A percentile compares a stretch with the other conserved stretches of the same genome.
phyloP scores from a whole-genome alignment of 2,797 vertebrate genomes.

The Lagorchestes hirsutus region DNA sequence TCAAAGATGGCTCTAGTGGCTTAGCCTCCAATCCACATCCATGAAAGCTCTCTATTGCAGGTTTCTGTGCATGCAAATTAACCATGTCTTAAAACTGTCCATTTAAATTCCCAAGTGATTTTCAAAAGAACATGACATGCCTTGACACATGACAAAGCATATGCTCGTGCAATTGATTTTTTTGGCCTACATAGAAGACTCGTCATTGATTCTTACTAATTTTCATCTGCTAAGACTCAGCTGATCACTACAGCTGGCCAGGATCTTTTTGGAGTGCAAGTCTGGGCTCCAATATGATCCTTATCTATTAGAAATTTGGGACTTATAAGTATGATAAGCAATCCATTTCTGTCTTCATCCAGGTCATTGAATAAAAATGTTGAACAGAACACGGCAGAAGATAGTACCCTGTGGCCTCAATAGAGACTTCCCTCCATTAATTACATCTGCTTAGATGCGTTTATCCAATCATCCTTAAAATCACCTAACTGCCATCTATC shows the following conservation, averaged over 20 bases:
- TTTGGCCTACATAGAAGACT: background rate
- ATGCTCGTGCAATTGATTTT: background rate
- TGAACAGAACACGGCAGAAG: background rate
- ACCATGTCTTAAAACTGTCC: background rate
- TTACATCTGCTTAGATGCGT: background rate
- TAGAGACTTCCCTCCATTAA: background rate
- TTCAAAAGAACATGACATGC: background rate
- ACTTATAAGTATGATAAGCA: background rate
- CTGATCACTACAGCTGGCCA: background rate
- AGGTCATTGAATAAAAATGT: background rate
- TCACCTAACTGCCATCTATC: background rate
- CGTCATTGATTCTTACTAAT: background rate
- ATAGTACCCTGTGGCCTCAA: background rate
- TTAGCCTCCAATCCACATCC: background rate
- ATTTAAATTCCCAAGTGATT: background rate
- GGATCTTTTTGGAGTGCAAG: background rate
- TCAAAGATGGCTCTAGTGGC: background rate
- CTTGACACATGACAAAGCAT: background rate
- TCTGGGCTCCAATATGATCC: background rate
- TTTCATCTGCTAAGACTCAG: background rate
- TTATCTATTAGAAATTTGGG: background rate
- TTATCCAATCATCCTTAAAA: background rate
- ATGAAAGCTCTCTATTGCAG: background rate
- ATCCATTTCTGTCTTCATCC: background rate
- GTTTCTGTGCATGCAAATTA: background rate